Conservation (phyloP, 2,888 invertebrate species). For the Machimus rusticus region DNA sequence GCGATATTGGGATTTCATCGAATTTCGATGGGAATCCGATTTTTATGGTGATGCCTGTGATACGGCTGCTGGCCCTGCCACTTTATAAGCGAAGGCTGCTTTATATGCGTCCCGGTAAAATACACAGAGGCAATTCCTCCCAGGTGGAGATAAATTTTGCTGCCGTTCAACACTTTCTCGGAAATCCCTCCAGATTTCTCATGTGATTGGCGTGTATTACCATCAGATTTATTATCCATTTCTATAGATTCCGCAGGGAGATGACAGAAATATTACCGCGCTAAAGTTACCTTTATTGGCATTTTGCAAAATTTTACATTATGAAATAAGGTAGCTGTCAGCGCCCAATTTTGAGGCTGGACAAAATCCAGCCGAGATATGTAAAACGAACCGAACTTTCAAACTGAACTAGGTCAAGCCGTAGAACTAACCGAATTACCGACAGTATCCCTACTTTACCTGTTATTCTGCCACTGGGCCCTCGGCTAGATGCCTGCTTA, state of each 20-base stretch:
- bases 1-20: conserved; percentile 16
- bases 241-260: background rate
- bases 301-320: conserved; percentile 26
- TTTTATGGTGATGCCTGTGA: conserved; percentile 25
- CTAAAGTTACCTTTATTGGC: background rate
- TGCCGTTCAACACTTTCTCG: background rate
- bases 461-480: background rate
- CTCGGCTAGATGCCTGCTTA: background rate
- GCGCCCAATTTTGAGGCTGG: background rate
- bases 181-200: background rate
- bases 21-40: conserved; percentile 29
- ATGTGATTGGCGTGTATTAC: conserved; percentile 26
- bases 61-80: background rate
- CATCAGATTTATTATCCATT: conserved; percentile 27
- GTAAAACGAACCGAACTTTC: background rate
- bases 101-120: conserved; percentile 18
- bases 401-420: background rate
- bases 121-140: background rate
- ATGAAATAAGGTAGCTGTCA: background rate
- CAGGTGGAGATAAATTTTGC: conserved; percentile 10
- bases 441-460: background rate
- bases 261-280: conserved; percentile 24
- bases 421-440: background rate
- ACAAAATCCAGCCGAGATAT: background rate
- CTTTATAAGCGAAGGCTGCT: conserved; percentile 6